These are phyloP conservation scores for Callithrix jacchus DNA, from an alignment of 2,113 vertebrate genomes.

Conservation along the genomic window DNA sequence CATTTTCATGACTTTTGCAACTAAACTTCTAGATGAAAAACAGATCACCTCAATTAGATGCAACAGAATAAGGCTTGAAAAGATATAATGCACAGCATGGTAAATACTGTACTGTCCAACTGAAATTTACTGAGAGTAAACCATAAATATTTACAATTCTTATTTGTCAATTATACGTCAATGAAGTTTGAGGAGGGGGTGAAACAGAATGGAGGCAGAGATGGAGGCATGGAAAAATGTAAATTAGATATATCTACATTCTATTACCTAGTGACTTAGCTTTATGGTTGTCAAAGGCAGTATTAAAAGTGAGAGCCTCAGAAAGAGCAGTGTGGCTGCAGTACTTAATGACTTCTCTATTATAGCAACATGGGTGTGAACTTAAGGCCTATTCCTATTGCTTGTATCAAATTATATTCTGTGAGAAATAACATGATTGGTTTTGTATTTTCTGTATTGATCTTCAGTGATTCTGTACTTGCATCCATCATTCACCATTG, in stretches of 20 bases:
- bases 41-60: neutral
- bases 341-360: neutral
- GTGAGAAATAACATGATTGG: neutral
- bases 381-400: neutral
- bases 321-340: neutral
- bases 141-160: neutral
- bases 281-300: neutral
- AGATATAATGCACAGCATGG: no score
- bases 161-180: neutral
- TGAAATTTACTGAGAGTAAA: neutral
- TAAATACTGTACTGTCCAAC: no score
- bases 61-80: neutral
- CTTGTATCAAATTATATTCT: neutral
- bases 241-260: neutral
- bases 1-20: neutral
- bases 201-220: neutral
- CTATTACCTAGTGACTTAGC: neutral
- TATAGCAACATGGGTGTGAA: neutral
- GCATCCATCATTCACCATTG: neutral
- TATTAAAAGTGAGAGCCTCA: neutral
- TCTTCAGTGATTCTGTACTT: neutral
- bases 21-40: neutral
- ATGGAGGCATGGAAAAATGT: neutral
- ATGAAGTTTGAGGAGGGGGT: neutral
- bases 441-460: neutral